Evolutionary conservation across 2,888 invertebrate species (phyloP).

Genomic region (Dione vanillae): DNA sequence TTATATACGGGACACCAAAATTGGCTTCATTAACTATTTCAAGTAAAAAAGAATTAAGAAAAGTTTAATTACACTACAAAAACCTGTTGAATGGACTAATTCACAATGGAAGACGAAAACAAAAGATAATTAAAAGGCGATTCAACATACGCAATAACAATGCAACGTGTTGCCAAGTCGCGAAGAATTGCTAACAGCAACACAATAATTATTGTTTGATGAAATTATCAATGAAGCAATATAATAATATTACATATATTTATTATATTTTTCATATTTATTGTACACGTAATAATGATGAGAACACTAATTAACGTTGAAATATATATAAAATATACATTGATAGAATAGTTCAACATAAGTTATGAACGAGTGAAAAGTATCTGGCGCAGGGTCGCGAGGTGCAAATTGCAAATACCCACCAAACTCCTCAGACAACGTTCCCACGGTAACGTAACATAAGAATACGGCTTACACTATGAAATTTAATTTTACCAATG

Average conservation of each 20-base stretch:
- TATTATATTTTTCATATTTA: not conserved
- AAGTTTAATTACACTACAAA: conserved; percentile 55
- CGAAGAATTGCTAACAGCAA: conserved; percentile 49
- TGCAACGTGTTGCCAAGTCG: conserved; percentile 46
- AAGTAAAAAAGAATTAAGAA: conserved; percentile 45
- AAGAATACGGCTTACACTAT: conserved; percentile 33
- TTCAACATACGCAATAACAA: conserved; percentile 49
- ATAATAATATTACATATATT: not conserved
- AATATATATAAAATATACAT: not conserved
- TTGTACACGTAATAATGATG: not conserved
- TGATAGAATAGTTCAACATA: conserved; percentile 53
- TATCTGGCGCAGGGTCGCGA: conserved; percentile 53
- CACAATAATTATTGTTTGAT: conserved; percentile 22
- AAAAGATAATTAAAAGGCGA: conserved; percentile 66
- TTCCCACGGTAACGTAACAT: conserved; percentile 48
- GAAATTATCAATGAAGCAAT: not conserved
- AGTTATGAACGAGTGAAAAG: conserved; percentile 60
- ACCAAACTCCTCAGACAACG: conserved; percentile 38
- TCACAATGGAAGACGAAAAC: conserved; percentile 66
- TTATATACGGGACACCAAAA: conserved; percentile 1
- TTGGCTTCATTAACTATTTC: conserved; percentile 15
- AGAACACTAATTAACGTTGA: not conserved
- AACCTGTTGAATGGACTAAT: conserved; percentile 70
- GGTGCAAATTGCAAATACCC: conserved; percentile 69
- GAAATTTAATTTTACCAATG: conserved; percentile 41